Percentiles rank a stretch among this genome's conserved stretches.
Conservation (phyloP, 2,888 invertebrate species). For the Apamea sordens region DNA sequence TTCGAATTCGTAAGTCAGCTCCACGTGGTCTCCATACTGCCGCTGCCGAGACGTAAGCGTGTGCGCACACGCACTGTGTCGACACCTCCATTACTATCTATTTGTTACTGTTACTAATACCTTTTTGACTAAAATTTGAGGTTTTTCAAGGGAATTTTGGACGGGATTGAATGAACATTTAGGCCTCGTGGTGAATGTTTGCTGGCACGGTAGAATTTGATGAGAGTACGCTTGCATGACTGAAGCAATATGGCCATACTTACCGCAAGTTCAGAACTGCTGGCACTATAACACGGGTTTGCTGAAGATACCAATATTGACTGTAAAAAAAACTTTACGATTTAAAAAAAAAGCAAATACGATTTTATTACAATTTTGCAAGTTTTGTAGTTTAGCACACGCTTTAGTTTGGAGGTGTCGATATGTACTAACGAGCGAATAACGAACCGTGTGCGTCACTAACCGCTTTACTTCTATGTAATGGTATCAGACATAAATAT, state of each 20-base stretch:
- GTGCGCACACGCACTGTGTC: constrained; percentile 19
- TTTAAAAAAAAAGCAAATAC: neutral
- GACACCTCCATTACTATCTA: constrained; percentile 35
- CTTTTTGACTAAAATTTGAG: constrained; percentile 12
- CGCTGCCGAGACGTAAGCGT: constrained; percentile 68
- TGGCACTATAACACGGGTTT: neutral
- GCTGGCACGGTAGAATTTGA: constrained; percentile 6
- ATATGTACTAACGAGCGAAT: constrained; percentile 37
- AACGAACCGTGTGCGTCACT: constrained; percentile 48
- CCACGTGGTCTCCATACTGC: constrained; percentile 85
- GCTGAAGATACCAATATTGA: no score
- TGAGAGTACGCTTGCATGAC: constrained; percentile 31
- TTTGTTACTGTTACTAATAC: constrained; percentile 37
- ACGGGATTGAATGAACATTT: neutral
- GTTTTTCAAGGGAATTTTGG: neutral
- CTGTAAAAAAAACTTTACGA: neutral
- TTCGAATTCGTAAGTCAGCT: constrained; percentile 90
- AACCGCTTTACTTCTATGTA: constrained; percentile 44
- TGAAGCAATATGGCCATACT: neutral
- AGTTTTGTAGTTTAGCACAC: constrained; percentile 13
- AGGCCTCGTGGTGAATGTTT: neutral
- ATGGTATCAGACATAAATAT: constrained; percentile 8
- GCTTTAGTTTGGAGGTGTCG: constrained; percentile 52
- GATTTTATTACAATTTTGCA: neutral
- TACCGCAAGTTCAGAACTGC: neutral